Evolutionary conservation across 2,888 invertebrate genomes (phyloP).

Genomic region (Leptogaster cylindrica): DNA sequence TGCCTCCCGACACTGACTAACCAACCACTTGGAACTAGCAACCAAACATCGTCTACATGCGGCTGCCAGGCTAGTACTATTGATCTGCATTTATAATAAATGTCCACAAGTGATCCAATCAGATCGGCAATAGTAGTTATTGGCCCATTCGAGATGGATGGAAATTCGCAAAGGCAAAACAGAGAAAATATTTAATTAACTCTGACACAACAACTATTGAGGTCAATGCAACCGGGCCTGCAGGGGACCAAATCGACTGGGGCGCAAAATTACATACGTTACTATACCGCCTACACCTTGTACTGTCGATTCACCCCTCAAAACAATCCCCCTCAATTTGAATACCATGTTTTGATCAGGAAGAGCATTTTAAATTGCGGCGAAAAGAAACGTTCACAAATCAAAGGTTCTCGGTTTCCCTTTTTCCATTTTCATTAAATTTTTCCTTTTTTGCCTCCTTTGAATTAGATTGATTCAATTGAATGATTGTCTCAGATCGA

Average conservation of each 20-base stretch:
- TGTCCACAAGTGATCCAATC: slow-evolving; percentile 26
- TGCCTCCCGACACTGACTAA: no score
- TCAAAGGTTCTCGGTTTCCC: slow-evolving; percentile 1
- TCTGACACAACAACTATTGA: slow-evolving; percentile 27
- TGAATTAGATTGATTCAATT: slow-evolving; percentile 24
- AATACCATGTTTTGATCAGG: no score
- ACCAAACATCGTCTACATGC: no score
- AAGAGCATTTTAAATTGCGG: no score
- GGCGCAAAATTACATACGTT: neutral
- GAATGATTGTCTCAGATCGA: slow-evolving; percentile 7
- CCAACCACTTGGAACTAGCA: no score
- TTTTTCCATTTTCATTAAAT: slow-evolving; percentile 5
- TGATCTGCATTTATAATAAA: slow-evolving; percentile 32
- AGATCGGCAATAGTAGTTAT: neutral
- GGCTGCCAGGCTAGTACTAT: slow-evolving; percentile 3
- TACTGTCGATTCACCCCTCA: no score
- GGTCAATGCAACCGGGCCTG: slow-evolving; percentile 32
- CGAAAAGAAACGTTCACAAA: no score
- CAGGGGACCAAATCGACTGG: no score
- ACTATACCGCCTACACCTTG: neutral
- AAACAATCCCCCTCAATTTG: no score
- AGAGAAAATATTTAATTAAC: slow-evolving; percentile 23
- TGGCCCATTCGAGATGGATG: neutral
- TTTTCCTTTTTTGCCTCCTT: neutral
- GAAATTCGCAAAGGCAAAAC: neutral